These are phyloP conservation scores for Magallana nippona DNA, from an alignment of 2,888 invertebrate species.

Conservation along the genomic window DNA sequence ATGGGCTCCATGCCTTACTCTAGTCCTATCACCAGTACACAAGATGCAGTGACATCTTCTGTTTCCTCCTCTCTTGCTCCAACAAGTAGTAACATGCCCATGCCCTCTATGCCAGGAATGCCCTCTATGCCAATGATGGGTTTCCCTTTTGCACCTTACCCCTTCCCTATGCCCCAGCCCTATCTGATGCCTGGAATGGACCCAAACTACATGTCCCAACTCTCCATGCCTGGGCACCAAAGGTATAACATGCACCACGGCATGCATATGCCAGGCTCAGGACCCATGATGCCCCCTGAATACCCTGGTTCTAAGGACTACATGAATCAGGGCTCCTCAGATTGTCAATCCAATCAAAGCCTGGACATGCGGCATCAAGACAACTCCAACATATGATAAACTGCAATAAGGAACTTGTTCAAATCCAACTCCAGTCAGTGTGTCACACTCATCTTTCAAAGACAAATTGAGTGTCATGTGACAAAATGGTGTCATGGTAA, in stretches of 20 bases:
- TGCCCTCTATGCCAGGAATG: slow-evolving; percentile 44
- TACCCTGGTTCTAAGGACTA: slow-evolving; percentile 6
- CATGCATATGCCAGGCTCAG: slow-evolving; percentile 30
- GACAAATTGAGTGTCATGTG: too few relatives aligned
- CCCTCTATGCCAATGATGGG: slow-evolving; percentile 45
- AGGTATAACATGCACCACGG: slow-evolving; percentile 34
- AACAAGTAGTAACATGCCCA: slow-evolving; percentile 42
- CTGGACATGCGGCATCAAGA: slow-evolving; percentile 7
- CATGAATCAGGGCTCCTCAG: not conserved
- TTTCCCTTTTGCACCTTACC: slow-evolving; percentile 51
- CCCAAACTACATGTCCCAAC: slow-evolving; percentile 41
- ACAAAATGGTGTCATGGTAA: not conserved
- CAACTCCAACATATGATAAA: not conserved
- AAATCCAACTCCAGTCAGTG: too few relatives aligned
- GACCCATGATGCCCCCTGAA: slow-evolving; percentile 1
- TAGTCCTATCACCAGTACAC: not conserved
- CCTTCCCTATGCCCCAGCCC: slow-evolving; percentile 50
- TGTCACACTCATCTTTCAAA: too few relatives aligned
- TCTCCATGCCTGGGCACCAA: slow-evolving; percentile 41
- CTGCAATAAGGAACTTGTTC: too few relatives aligned
- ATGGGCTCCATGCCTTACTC: not conserved
- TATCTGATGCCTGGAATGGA: slow-evolving; percentile 48
- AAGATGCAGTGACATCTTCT: not conserved
- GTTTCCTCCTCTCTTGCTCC: slow-evolving; percentile 18
- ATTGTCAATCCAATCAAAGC: not conserved